A percentile compares a stretch with the other conserved stretches of the same genome.
Evolutionary conservation across 1,140 invertebrate species (phyloP).

Genomic region (Scaptomyza pallida): DNA sequence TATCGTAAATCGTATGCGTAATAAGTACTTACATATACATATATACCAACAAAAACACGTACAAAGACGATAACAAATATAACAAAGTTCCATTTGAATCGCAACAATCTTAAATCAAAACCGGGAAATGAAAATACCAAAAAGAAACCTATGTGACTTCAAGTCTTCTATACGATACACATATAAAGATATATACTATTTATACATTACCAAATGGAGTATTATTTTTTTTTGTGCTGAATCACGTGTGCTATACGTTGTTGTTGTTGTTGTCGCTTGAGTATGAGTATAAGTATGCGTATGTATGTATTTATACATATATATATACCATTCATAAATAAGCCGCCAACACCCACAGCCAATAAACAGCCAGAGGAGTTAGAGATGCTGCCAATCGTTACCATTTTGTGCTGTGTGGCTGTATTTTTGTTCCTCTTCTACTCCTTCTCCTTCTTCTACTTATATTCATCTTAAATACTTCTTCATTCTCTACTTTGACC

Average conservation of each 20-base stretch:
- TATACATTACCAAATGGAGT: constrained; percentile 8
- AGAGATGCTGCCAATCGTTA: constrained; percentile 4
- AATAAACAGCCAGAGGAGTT: neutral
- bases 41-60: constrained; percentile 7
- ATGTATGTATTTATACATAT: constrained; percentile 2
- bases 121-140: constrained; percentile 6
- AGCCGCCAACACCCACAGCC: constrained; percentile 20
- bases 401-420: constrained; percentile 10
- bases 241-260: constrained; percentile 23
- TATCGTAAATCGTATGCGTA: constrained; percentile 34
- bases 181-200: constrained; percentile 8
- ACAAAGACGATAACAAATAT: constrained; percentile 3
- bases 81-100: neutral
- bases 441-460: neutral
- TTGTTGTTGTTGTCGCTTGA: constrained; percentile 14
- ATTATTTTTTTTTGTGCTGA: neutral
- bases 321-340: constrained; percentile 37
- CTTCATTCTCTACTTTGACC: neutral
- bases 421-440: too few species aligned
- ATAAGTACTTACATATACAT: constrained; percentile 23
- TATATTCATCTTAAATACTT: neutral
- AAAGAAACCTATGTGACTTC: constrained; percentile 24
- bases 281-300: neutral
- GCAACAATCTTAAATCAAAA: neutral
- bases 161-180: neutral